Base-by-base conservation (phyloP, 2,797 vertebrate genomes). In the Oreochromis mossambicus region DNA sequence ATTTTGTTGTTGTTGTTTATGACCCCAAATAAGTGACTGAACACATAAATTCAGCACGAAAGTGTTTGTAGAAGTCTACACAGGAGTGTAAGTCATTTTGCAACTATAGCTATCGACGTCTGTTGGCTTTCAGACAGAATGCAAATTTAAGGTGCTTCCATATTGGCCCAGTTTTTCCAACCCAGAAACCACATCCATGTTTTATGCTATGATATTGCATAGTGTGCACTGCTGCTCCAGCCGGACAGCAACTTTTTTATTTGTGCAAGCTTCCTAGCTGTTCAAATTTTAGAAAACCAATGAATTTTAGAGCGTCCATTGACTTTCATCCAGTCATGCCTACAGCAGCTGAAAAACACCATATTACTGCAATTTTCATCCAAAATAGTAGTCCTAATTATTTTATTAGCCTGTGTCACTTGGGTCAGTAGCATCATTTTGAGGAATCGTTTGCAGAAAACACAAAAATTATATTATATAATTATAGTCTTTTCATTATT, bases 251-350 rank as follows among this genome's bases (percentile, higher is more conserved):
- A 12, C 15, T 8, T 48, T 3, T 48, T 19, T 29, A 15, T 48
- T 15, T 68, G 68, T 73, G 0, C 29, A 36, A 34, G 29, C 68
- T 73, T 73, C 17, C 6, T 73, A 75, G 17, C 15, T 32, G 24
- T 50, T 75, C 17, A 4, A 73, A 73, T 48, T 73, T 24, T 1
- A 0, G 24, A 48, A 48, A 73, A 29, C 68, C 8, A 48, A 8
- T 4, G 0, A 48, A 46, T 48, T 48, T 73, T 48, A 48, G 24
- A 48, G 0, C 24, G 0, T 19, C 15, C 14, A 32, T 6, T 3
- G 29, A 5, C 1, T 75, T n/a, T 13, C 46, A 50, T 32, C 46
- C 46, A n/a, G 3, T 13, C 15, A 32, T 75, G 43, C 26, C 46
- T 17, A 13, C 17, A 50, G 70, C 43, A 50, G 43, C 26, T 32